A percentile compares a stretch with the other conserved stretches of the same genome.
Conservation (phyloP, 2,797 vertebrate species). For the Xenopus petersii region DNA sequence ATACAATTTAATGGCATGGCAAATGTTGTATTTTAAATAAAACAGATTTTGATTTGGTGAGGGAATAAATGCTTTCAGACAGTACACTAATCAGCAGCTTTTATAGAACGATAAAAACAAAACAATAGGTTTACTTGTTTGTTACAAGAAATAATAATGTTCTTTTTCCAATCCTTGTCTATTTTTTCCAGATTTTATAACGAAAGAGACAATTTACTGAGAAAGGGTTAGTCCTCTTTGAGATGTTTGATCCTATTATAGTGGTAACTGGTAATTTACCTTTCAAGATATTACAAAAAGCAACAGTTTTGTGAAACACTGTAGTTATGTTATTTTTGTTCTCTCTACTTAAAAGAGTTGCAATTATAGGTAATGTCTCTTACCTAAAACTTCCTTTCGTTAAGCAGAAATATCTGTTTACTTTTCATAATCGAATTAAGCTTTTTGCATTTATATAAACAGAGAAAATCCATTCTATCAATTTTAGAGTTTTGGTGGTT, state of each 20-base stretch:
- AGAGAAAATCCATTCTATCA: too few species aligned
- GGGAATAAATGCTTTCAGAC: background rate
- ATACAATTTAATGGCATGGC: too few species aligned
- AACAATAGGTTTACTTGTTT: background rate
- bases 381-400: too few species aligned
- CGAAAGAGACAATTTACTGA: constrained; percentile 1
- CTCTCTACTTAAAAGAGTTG: background rate
- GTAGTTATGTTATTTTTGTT: background rate
- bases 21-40: background rate
- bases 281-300: constrained; percentile 18
- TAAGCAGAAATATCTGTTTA: too few species aligned
- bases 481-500: too few species aligned
- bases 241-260: constrained; percentile 11
- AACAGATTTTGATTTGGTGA: background rate
- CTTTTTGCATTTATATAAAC: too few species aligned
- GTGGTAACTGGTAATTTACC: constrained; percentile 32
- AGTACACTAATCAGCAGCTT: background rate
- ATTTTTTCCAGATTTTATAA: constrained; percentile 3
- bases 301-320: background rate
- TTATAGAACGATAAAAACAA: background rate
- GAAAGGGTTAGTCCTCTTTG: background rate
- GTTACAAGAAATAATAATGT: background rate
- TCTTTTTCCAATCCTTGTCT: constrained; percentile 2
- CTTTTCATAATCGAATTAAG: too few species aligned
- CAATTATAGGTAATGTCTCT: background rate